Base-by-base conservation (phyloP, 53 echinoderm and acorn worm genomes). In the Arbacia lixula region DNA sequence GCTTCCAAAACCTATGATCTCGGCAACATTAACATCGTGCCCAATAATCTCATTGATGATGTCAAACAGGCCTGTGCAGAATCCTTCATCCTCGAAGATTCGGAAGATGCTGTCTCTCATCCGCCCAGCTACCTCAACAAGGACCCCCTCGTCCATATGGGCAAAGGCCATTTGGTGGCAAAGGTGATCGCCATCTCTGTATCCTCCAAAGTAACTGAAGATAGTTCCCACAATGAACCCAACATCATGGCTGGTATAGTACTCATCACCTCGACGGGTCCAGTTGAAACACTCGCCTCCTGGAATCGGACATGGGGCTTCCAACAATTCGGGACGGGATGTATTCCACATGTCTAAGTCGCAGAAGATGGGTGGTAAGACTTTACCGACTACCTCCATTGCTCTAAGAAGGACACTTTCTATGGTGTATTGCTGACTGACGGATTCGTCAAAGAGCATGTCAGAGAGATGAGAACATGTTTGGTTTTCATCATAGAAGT, bases 181-280 rank as follows among this genome's bases (percentile, higher is more conserved):
- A 25, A 77, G 22, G 26, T 77, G 78, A 58, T 77, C 78, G 21
- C 78, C 78, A 24, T 77, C 58, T 34, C 49, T 49, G 60, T 77
- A 77, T 11, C 78, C 78, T 36, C 78, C 78, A 24, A 77, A 58
- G 40, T 16, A 77, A 19, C 57, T 57, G 41, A 77, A 77, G 1
- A 77, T 37, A 0, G 78, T 27, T 1, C 56, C 78, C 16, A 60
- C 9, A 32, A 77, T 77, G 24, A 57, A 56, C 11, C 78, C 78
- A 42, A 33, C 74, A 53, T 74, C 53, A 53, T 19, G 53, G 20
- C 46, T 34, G 2, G 19, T 51, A 53, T 26, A 52, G 25, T 37
- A 36, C 11, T 38, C 58, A 6, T 56, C 38, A 33, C 60, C 78
- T 37, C 40, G 38, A 3, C 3, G 35, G 35, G 56, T 77, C 60